Conservation (phyloP, 2,797 vertebrate species). For the Platyrinchus mystaceus region DNA sequence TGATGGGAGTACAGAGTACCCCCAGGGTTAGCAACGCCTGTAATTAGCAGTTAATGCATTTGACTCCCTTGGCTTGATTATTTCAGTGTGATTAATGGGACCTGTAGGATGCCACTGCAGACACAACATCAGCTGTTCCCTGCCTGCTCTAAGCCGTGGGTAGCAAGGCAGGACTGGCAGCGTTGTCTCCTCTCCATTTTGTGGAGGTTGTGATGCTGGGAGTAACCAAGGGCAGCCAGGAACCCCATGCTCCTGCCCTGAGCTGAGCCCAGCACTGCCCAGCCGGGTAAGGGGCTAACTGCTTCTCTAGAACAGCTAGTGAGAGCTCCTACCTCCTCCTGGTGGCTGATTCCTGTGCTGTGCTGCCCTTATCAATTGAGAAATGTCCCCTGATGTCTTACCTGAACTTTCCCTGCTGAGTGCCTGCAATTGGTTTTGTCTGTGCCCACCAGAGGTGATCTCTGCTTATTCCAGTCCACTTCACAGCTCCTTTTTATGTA, state of each 20-base stretch:
- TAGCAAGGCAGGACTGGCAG: neutral
- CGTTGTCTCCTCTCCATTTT: neutral
- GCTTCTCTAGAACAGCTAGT: neutral
- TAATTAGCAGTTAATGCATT: constrained; percentile 22
- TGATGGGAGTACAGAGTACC: neutral
- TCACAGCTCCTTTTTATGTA: neutral
- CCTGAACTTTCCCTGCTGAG: neutral
- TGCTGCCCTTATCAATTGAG: rapidly evolving
- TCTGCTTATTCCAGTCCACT: neutral
- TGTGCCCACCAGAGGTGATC: neutral
- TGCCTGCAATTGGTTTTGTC: neutral
- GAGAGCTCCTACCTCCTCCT: neutral
- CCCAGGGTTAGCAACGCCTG: neutral
- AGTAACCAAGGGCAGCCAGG: rapidly evolving
- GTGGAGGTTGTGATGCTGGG: neutral
- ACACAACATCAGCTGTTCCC: neutral
- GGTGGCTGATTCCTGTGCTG: neutral
- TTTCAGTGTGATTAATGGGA: constrained; percentile 5
- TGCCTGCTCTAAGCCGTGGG: neutral
- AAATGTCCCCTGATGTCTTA: neutral
- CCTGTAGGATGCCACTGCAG: neutral
- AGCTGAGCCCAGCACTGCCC: neutral
- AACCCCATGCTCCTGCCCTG: rapidly evolving
- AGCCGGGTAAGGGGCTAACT: neutral
- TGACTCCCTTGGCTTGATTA: constrained; percentile 10